Evolutionary conservation across 2,797 vertebrate genomes (phyloP), one percentile per base, ranked within the genome.

Genomic region (Pseudocheirus occidentalis): DNA sequence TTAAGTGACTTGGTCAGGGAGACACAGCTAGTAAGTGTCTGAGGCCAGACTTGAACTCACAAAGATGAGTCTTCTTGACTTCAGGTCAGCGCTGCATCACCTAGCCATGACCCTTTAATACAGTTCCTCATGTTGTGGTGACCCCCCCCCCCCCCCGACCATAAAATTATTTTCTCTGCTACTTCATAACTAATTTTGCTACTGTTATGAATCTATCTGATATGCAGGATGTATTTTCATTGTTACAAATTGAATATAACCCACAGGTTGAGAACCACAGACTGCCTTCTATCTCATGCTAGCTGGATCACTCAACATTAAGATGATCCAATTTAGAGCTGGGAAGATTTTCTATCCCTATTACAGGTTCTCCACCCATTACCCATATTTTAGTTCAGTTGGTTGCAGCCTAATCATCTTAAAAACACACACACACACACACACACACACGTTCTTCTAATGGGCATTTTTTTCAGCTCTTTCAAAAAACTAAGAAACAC

Each of bases 401-500:
- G 95, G 59, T 73, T 3, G 90, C 73, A 96, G 73, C 46, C 58
- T 29, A 90, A 91, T 0, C 0, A 40, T 53, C n/a, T 92, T 91
- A 7, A 24, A 57, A 50, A 53, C 53, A 55, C 50, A 52, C 50
- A 52, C 21, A 81, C 34, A 57, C 53, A 53, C 53, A 55, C 13
- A 55, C 13, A 28, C 24, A 90, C 92, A 92, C 0, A 1, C 34
- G 2, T 29, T 54, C 90, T 95, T 66, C 95, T 31, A 0, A 28
- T 31, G n/a, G 62, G 95, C 53, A 34, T 7, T 3, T 1, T 94
- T 94, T 96, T 93, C 94, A 97, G 90, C 90, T 87, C 13, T 89
- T 96, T 93, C 87, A 97, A 54, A 91, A 97, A 92, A 95, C 62
- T 0, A 27, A 97, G 81, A 94, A 90, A 96, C 0, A 31, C 31